These are phyloP conservation scores for Hippoglossus stenolepis DNA, from an alignment of 2,113 vertebrate species.

Conservation along the genomic window DNA sequence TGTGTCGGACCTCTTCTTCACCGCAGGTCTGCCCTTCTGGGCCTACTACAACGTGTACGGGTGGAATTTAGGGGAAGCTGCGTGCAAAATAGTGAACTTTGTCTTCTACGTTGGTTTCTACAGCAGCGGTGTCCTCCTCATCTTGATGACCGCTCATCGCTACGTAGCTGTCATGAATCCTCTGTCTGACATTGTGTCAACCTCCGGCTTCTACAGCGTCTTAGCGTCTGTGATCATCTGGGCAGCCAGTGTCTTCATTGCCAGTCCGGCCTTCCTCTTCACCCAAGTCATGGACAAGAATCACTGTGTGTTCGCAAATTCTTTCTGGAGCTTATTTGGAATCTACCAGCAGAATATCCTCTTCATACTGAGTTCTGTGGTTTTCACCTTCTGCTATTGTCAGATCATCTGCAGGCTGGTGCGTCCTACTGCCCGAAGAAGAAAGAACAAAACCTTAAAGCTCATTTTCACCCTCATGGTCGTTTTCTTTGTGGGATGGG, in stretches of 20 bases:
- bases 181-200: constrained; percentile 81
- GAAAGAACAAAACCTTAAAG: constrained; percentile 86
- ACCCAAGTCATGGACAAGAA: constrained; percentile 30
- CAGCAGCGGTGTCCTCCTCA: constrained; percentile 89
- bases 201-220: constrained; percentile 64
- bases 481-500: constrained; percentile 93
- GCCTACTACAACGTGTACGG: constrained; percentile 71
- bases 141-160: constrained; percentile 88
- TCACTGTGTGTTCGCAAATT: constrained; percentile 70
- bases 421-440: constrained; percentile 79
- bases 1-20: constrained; percentile 90
- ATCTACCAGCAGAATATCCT: constrained; percentile 86
- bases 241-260: constrained; percentile 79
- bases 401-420: constrained; percentile 87
- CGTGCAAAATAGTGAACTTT: constrained; percentile 85
- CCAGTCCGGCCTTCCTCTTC: constrained; percentile 81
- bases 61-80: constrained; percentile 85
- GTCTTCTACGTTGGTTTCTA: constrained; percentile 90
- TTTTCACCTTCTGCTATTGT: constrained; percentile 87
- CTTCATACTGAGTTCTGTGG: constrained; percentile 83
- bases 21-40: constrained; percentile 88
- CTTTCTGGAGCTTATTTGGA: constrained; percentile 63
- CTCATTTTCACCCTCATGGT: constrained; percentile 90
- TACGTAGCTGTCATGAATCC: constrained; percentile 88
- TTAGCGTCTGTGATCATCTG: constrained; percentile 80